Base-by-base conservation (phyloP, 1,140 invertebrate species). In the Eriosoma lanigerum region DNA sequence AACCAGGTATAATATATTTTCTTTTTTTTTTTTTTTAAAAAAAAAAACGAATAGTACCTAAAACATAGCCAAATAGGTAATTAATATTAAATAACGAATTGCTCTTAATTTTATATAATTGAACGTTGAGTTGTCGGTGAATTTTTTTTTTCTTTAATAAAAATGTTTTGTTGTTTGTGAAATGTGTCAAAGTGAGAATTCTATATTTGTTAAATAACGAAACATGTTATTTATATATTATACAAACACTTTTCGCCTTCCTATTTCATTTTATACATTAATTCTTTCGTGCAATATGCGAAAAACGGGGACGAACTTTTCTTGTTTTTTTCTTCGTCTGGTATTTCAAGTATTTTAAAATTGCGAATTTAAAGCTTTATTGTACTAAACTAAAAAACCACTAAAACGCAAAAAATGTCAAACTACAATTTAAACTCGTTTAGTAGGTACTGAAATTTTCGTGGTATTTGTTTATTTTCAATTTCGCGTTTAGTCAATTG, bases 331-430 rank as follows among this genome's bases (percentile, higher is more conserved):
- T 21, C 38, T 12, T n/a, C 24, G 26, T n/a, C 32, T 21, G 62
- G 62, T 64, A 64, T 64, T 64, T 38, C 19, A n/a, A 44, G 62
- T 64, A 64, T 64, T 64, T 64, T 44, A 64, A 64, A 64, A 64
- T 64, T 38, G 17, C 62, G 29, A 64, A 64, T 64, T 64, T 44
- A 12, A 38, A 64, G 62, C 29, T 38, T 32, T 64, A 64, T 64
- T 21, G 62, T 32, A 32, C 9, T 19, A 64, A 64, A 38, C 26
- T 8, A 32, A 58, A 26, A 58, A 62, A 62, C 58, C 58, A 29
- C 58, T 29, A 62, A 62, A 62, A 62, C 58, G 26, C 60, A 15
- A 19, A 32, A 64, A 64, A 64, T 64, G 60, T 64, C 60, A 64
- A 64, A 64, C 60, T 32, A 64, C 60, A 29, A 29, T 26, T 38